Conservation (phyloP, 2,797 vertebrate genomes). For the Garrulus glandarius region DNA sequence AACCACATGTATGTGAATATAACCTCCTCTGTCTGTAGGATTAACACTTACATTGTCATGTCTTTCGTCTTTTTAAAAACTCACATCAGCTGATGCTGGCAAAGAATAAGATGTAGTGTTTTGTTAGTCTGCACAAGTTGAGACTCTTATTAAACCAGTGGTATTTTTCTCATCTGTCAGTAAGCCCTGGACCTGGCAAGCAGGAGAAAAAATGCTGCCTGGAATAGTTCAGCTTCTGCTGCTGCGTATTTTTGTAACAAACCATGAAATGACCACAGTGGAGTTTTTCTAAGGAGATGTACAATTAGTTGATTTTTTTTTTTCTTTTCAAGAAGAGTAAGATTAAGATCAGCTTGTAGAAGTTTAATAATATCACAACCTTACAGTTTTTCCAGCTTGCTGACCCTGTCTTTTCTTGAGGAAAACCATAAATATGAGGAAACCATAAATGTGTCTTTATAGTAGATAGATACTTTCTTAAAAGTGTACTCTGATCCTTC, state of each 20-base stretch:
- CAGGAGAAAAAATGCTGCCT: background rate
- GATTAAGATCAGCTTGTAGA: background rate
- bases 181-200: conserved; percentile 31
- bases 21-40: background rate
- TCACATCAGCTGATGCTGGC: conserved; percentile 10
- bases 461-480: background rate
- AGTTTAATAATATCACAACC: background rate
- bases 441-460: conserved; percentile 27
- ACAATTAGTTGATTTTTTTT: conserved; percentile 8
- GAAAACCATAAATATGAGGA: conserved; percentile 34
- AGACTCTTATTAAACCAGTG: background rate
- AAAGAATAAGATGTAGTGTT: conserved; percentile 12
- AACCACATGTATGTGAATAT: background rate
- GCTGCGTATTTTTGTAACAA: conserved; percentile 8
- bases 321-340: background rate
- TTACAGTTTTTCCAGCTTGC: background rate
- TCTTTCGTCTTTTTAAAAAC: background rate
- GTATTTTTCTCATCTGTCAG: conserved; percentile 42
- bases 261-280: conserved; percentile 6
- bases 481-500: conserved; percentile 14
- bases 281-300: background rate
- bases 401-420: conserved; percentile 21
- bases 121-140: background rate
- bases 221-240: conserved; percentile 39
- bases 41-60: background rate